Evolutionary conservation across 2,888 invertebrate genomes (phyloP).

Genomic region (Nomada hirtipes): DNA sequence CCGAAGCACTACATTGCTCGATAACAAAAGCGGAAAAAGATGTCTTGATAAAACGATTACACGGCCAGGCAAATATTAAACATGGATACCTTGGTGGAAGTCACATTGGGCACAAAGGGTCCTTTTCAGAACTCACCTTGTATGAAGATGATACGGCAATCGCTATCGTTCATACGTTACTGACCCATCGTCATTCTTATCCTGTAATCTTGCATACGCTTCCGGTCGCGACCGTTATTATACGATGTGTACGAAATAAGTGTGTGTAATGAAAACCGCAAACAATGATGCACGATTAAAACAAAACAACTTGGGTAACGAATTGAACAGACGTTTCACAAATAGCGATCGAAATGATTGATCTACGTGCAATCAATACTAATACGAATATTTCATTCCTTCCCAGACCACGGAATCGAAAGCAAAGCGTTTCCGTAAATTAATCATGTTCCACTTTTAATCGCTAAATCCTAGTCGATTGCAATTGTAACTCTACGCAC

Average conservation of each 20-base stretch:
- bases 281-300: conserved; percentile 8
- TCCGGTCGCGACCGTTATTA: conserved; percentile 61
- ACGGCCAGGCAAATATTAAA: neutral
- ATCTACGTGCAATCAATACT: too few relatives aligned
- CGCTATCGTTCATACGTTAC: conserved; percentile 43
- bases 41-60: neutral
- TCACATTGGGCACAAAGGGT: conserved; percentile 6
- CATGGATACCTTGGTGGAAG: neutral
- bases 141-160: conserved; percentile 38
- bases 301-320: neutral
- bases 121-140: conserved; percentile 39
- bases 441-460: neutral
- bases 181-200: conserved; percentile 40
- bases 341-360: neutral
- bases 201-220: conserved; percentile 59
- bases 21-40: neutral
- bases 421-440: neutral
- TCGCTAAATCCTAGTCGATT: neutral
- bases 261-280: conserved; percentile 11
- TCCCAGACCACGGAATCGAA: neutral
- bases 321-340: neutral
- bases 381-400: neutral
- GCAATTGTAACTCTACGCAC: too few relatives aligned
- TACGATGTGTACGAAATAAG: conserved; percentile 45
- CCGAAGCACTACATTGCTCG: neutral